Percentiles rank a stretch among this genome's conserved stretches.
phyloP scores from a whole-genome alignment of 2,888 invertebrate genomes.

The Stenichneumon culpator region DNA sequence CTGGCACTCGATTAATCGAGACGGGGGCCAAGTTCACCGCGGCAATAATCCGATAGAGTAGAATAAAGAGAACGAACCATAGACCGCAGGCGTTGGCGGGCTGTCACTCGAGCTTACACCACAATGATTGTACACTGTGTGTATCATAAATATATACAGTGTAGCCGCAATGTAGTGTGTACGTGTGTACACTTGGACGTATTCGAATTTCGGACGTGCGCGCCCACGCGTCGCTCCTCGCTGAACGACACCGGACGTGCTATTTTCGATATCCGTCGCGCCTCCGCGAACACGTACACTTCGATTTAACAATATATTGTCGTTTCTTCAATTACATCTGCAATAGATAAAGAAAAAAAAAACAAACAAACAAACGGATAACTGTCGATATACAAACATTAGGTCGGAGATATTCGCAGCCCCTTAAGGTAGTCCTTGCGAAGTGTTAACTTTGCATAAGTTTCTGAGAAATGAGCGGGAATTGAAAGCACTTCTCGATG shows the following conservation, averaged over 20 bases:
- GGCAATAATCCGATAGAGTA: constrained; percentile 39
- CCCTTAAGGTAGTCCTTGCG: too few relatives aligned
- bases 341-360: too few relatives aligned
- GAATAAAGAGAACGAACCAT: constrained; percentile 19
- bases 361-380: not conserved
- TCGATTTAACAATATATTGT: not conserved
- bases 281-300: not conserved
- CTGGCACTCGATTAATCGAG: constrained; percentile 44
- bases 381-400: not conserved
- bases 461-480: too few relatives aligned
- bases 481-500: too few relatives aligned
- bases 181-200: not conserved
- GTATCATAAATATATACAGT: constrained; percentile 20
- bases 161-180: not conserved
- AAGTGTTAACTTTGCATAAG: too few relatives aligned
- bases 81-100: constrained; percentile 35
- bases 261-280: not conserved
- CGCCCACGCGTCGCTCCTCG: not conserved
- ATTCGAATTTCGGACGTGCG: not conserved
- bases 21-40: constrained; percentile 41
- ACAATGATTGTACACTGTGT: constrained; percentile 27
- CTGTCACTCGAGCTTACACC: constrained; percentile 31
- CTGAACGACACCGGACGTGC: not conserved
- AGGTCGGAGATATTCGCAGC: not conserved
- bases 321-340: not conserved